Base-by-base conservation (phyloP, 2,113 vertebrate genomes). In the Engraulis encrasicolus region DNA sequence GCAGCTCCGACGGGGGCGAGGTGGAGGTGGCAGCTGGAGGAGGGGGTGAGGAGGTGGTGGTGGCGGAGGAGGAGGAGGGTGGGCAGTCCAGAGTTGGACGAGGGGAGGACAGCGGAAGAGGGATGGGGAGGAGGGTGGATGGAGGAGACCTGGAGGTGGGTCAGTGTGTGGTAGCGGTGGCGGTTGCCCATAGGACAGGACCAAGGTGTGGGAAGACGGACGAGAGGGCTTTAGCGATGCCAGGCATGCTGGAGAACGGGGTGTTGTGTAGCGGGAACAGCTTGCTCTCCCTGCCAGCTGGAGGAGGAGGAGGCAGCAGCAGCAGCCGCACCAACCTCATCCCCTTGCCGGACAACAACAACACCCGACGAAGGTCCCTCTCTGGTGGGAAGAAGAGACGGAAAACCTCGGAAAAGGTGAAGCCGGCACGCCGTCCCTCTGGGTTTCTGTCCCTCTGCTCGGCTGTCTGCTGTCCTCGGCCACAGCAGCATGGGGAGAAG, bases 311-410 rank as follows among this genome's bases (percentile, higher is more conserved):
- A 1, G 96, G 96, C 89, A 91, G 93, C 78, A 88, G 94, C 88
- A 94, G 90, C 2, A 97, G 96, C 89, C 91, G 93, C 78, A 88
- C 92, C 83, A 96, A 96, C 89, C 95, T 97, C 82, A 93, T 96
- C 84, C 92, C 95, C 0, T 90, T 94, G 85, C 85, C 91, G 0
- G 87, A 83, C 31, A 91, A 95, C 31, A 14, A 83, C 31, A 91
- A 95, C 31, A 14, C 66, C 14, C 66, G 66, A 2, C 66, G 66
- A 17, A 12, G 31, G 27, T 74, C 66, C 27, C 11, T 27, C 27
- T 74, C 11, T 86, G 94, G 95, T 0, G 52, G 0, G 31, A 83
- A 49, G 82, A 92, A 86, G 66, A 91, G 86, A 83, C 90, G 17
- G 2, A 31, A 23, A 0, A 50, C 6, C 3, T 23, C 11, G 23